Base-by-base conservation (phyloP, 2,888 invertebrate genomes). In the Cheilosia vernalis region DNA sequence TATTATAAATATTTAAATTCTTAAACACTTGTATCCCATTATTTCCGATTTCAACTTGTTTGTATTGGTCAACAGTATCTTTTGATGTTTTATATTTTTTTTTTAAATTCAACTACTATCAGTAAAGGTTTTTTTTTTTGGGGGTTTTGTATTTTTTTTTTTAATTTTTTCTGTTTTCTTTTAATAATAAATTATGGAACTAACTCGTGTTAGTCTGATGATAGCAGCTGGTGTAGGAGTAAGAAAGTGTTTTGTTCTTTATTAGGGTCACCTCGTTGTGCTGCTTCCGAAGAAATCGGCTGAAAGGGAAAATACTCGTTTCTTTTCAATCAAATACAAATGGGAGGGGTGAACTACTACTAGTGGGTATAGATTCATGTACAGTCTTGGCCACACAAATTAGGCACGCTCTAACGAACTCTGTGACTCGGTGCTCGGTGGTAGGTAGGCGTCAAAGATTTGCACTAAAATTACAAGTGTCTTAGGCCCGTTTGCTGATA, bases 231-330 rank as follows among this genome's bases (percentile, higher is more conserved):
- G 66, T 76, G 67, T 86, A 82, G 86, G 76, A 82, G 56, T 74
- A 80, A 60, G 67, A 69, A 70, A 66, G 70, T 37, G 56, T 53
- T 80, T 64, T 49, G 55, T 82, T 78, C 44, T 93, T 95, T 89
- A 89, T 91, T 92, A 92, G 90, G 95, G 94, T 96, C 96, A 94
- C 95, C 95, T 93, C 93, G 95, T 92, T 93, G 94, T 90, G 93
- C 94, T 93, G 95, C 95, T 93, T 95, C 96, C 94, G 94, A 95
- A 94, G 94, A 94, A 95, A 93, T 95, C 94, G 94, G 94, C 92
- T 92, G 87, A 42, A 93, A 94, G 19, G 17, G 79, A 87, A 72
- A 84, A 51, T 67, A 67, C 42, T 63, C n/a, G 30, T 44, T 61
- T 61, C 13, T 37, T 24, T 63, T 55, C 6, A 70, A 67, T 66